These are phyloP conservation scores for Erethizon dorsatum DNA, from an alignment of 2,797 vertebrate species.

Conservation along the genomic window DNA sequence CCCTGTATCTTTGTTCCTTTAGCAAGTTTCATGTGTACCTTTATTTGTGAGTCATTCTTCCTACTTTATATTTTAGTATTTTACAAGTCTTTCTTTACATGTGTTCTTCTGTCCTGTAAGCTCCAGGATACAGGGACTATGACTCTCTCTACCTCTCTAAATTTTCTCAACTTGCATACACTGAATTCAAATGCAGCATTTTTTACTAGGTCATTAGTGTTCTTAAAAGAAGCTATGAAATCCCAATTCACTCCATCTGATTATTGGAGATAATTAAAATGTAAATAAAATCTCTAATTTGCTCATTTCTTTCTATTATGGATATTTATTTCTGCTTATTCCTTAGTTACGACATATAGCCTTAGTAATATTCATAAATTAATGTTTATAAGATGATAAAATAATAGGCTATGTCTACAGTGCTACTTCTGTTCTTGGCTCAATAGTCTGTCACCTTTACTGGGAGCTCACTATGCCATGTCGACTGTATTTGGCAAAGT, in stretches of 20 bases:
- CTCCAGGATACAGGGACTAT: not conserved
- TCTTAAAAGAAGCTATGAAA: slow-evolving; percentile 52
- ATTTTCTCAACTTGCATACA: not conserved
- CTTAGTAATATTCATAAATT: slow-evolving; percentile 28
- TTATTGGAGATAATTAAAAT: slow-evolving; percentile 38
- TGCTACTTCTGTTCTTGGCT: slow-evolving; percentile 23
- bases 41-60: not conserved
- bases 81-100: not conserved
- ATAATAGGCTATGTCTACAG: not conserved
- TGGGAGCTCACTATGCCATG: not conserved
- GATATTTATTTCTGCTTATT: slow-evolving; percentile 56
- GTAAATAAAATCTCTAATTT: slow-evolving; percentile 49
- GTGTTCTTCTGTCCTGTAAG: not conserved
- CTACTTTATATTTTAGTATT: not conserved
- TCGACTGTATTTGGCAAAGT: slow-evolving; percentile 43
- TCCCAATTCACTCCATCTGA: slow-evolving; percentile 42
- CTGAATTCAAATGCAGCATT: not conserved
- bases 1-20: not conserved
- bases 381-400: slow-evolving; percentile 37
- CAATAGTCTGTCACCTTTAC: slow-evolving; percentile 5
- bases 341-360: not conserved
- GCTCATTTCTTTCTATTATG: not conserved
- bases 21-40: not conserved
- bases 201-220: not conserved
- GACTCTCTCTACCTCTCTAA: not conserved